These are phyloP conservation scores for Eueides isabella DNA, from an alignment of 1,140 invertebrate genomes.

Conservation along the genomic window DNA sequence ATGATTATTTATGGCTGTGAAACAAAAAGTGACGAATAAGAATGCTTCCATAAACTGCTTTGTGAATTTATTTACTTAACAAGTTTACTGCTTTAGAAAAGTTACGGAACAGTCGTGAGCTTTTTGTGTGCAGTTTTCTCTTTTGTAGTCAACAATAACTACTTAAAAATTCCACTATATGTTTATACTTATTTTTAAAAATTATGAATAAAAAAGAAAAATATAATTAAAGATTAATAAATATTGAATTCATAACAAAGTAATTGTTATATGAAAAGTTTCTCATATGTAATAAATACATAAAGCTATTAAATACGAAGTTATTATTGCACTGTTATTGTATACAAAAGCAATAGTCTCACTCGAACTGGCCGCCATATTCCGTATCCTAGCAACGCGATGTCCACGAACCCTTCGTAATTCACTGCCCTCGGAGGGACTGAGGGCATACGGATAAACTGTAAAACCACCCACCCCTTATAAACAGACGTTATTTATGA, in stretches of 20 bases:
- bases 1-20: background rate
- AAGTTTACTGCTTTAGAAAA: conserved; percentile 21
- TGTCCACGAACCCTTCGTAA: conserved; percentile 34
- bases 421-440: conserved; percentile 35
- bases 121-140: background rate
- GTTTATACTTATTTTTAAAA: no score
- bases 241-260: no score
- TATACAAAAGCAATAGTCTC: conserved; percentile 3
- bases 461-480: conserved; percentile 37
- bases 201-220: no score
- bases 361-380: conserved; percentile 8
- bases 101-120: conserved; percentile 1
- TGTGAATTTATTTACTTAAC: conserved; percentile 17
- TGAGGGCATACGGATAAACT: conserved; percentile 37
- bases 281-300: no score
- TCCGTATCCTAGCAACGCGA: conserved; percentile 33
- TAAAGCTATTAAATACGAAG: background rate
- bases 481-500: conserved; percentile 40
- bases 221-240: no score
- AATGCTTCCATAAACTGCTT: background rate
- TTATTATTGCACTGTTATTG: background rate
- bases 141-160: background rate
- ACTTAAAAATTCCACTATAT: no score
- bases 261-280: no score
- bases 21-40: background rate